Percentiles rank a stretch among this genome's conserved stretches.
phyloP scores from a whole-genome alignment of 2,888 invertebrate species.

The Piscicola geometra region DNA sequence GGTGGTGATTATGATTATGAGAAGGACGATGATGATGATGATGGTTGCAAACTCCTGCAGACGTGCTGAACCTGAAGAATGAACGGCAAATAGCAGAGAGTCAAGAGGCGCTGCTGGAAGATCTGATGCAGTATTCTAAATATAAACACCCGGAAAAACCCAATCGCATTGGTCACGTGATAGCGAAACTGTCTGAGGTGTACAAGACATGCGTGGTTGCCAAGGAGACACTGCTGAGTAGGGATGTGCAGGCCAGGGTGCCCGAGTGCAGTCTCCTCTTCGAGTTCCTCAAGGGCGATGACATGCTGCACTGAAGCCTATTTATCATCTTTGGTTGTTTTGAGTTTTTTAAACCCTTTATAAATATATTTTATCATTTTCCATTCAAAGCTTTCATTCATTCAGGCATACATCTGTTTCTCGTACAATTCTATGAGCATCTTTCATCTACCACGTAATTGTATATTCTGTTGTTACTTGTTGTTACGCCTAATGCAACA shows the following conservation, averaged over 20 bases:
- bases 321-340: not conserved
- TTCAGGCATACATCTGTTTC: no score
- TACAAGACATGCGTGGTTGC: constrained; percentile 91
- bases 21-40: no score
- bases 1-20: no score
- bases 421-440: no score
- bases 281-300: constrained; percentile 78
- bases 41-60: constrained; percentile 58
- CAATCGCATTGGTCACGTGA: constrained; percentile 87
- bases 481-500: no score
- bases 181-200: constrained; percentile 86
- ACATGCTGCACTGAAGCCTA: constrained; percentile 36
- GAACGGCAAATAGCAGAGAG: constrained; percentile 88
- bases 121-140: constrained; percentile 83
- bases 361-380: no score
- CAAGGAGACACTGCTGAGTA: constrained; percentile 64
- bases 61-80: constrained; percentile 84
- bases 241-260: constrained; percentile 81
- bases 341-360: no score
- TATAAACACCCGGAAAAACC: constrained; percentile 86
- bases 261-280: constrained; percentile 88
- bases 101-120: constrained; percentile 87
- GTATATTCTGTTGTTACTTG: no score
- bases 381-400: no score
- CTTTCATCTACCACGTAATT: no score